A percentile compares a stretch with the other conserved stretches of the same genome.
Evolutionary conservation across 2,888 invertebrate genomes (phyloP).

Genomic region (Pseudanteris insignis): DNA sequence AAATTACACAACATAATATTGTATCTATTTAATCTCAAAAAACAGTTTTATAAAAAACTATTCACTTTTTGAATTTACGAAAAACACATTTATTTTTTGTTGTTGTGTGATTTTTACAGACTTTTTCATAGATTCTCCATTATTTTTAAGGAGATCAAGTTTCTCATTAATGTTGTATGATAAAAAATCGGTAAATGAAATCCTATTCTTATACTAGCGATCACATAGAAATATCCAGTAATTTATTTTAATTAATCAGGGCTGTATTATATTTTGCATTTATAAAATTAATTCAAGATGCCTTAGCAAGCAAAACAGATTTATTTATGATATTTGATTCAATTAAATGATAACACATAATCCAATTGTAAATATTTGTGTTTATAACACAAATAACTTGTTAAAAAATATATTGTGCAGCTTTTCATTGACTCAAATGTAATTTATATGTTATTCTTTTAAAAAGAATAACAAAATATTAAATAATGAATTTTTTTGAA

Average conservation of each 20-base stretch:
- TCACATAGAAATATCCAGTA: conserved; percentile 14
- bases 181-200: conserved; percentile 29
- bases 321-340: too few relatives aligned
- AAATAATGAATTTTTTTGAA: too few relatives aligned
- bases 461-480: too few relatives aligned
- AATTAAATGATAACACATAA: too few relatives aligned
- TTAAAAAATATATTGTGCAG: too few relatives aligned
- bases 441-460: too few relatives aligned
- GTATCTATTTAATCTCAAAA: too few relatives aligned
- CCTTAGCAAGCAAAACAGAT: too few relatives aligned
- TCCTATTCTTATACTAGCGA: conserved; percentile 29
- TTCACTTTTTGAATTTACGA: conserved; percentile 1
- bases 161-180: conserved; percentile 20
- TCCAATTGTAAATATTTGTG: too few relatives aligned
- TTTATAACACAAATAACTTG: too few relatives aligned
- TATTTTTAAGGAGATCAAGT: conserved; percentile 5
- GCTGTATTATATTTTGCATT: conserved; percentile 9
- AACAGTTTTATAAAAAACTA: not conserved
- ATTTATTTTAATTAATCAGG: conserved; percentile 16
- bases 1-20: conserved; percentile 25
- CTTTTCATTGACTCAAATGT: too few relatives aligned
- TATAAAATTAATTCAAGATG: too few relatives aligned
- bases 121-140: conserved; percentile 4
- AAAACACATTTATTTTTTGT: not conserved
- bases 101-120: conserved; percentile 34